Conservation (phyloP, 1,140 invertebrate species). For the Lepidotrigona ventralis region DNA sequence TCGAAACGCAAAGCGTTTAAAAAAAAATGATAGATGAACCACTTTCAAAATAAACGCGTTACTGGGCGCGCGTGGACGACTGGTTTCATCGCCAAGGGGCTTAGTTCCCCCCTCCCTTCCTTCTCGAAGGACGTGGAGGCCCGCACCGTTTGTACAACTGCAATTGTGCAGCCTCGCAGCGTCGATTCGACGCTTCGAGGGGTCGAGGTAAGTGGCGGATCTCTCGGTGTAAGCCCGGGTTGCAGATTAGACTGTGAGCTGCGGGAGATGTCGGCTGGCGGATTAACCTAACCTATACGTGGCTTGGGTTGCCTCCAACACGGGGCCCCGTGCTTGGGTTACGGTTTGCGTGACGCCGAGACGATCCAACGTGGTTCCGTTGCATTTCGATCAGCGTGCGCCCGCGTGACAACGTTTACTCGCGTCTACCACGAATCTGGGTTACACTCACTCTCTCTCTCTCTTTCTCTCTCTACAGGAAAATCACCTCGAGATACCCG, state of each 20-base stretch:
- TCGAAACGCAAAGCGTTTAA: too few species aligned
- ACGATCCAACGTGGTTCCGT: not conserved
- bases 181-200: too few species aligned
- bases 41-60: too few species aligned
- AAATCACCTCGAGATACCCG: too few species aligned
- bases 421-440: not conserved
- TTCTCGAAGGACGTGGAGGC: too few species aligned
- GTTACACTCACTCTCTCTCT: not conserved
- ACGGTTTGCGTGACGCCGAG: not conserved
- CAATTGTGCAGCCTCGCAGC: too few species aligned
- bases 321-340: not conserved
- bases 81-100: not conserved
- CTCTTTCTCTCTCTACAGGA: too few species aligned
- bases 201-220: too few species aligned
- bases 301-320: not conserved
- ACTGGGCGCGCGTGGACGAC: not conserved
- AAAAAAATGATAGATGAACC: too few species aligned
- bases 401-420: not conserved
- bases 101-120: not conserved
- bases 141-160: too few species aligned
- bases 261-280: too few species aligned
- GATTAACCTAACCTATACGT: not conserved
- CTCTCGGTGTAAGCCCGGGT: not conserved
- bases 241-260: too few species aligned
- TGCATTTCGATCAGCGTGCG: not conserved